Evolutionary conservation across 2,113 vertebrate species (phyloP).

Genomic region (Eurypyga helias): DNA sequence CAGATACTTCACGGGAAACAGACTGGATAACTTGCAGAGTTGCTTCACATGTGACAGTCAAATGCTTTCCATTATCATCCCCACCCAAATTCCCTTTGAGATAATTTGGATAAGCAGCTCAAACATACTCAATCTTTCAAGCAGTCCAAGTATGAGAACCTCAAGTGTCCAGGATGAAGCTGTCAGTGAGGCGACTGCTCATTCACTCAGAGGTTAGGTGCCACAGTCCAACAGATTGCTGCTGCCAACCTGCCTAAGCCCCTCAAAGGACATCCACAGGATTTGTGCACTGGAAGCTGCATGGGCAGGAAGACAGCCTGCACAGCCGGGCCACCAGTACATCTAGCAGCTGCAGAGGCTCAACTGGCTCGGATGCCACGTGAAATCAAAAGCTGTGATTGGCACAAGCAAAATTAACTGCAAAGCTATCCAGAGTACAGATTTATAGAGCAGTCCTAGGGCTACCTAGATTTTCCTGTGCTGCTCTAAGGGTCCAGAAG

Average conservation of each 20-base stretch:
- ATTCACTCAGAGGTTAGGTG: not conserved
- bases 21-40: not conserved
- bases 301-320: not conserved
- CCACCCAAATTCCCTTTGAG: not conserved
- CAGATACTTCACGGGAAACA: not conserved
- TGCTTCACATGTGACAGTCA: not conserved
- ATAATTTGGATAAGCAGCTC: not conserved
- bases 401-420: not conserved
- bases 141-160: not conserved
- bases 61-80: not conserved
- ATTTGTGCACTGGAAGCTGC: fast-evolving
- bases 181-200: not conserved
- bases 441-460: not conserved
- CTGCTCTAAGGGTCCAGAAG: not conserved
- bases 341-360: not conserved
- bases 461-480: not conserved
- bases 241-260: not conserved
- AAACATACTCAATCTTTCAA: not conserved
- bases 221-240: not conserved
- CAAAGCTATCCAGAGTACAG: not conserved
- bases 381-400: not conserved
- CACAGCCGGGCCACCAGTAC: not conserved
- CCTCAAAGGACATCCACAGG: fast-evolving
- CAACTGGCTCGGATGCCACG: not conserved
- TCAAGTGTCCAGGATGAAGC: not conserved